Percentiles rank a stretch among this genome's conserved stretches.
phyloP scores from a whole-genome alignment of 2,888 invertebrate genomes.

The Drosophila mettleri region DNA sequence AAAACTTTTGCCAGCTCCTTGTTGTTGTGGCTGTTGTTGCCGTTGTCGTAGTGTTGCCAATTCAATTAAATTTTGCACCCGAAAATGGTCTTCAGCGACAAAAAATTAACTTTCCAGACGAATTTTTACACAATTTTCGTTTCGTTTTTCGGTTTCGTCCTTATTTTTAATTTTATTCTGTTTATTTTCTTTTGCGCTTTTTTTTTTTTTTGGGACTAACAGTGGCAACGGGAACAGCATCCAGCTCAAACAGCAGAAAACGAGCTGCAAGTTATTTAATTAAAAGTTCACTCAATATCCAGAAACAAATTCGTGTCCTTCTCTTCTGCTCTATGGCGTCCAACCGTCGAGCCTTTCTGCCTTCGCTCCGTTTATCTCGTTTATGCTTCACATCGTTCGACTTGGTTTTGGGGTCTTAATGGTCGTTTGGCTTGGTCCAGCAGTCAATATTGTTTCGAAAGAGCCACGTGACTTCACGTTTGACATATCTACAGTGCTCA shows the following conservation, averaged over 20 bases:
- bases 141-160: conserved; percentile 35
- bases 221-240: conserved; percentile 32
- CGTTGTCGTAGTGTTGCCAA: conserved; percentile 59
- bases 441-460: conserved; percentile 17
- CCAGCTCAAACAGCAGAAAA: conserved; percentile 57
- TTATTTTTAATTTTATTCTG: conserved; percentile 13
- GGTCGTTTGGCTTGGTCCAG: conserved; percentile 13
- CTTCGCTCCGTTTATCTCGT: conserved; percentile 13
- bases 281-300: conserved; percentile 71
- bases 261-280: conserved; percentile 77
- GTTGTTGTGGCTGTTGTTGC: conserved; percentile 4
- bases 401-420: conserved; percentile 12
- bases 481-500: neutral
- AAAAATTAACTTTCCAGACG: conserved; percentile 63
- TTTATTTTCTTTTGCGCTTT: conserved; percentile 10
- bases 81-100: conserved; percentile 42
- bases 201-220: conserved; percentile 22
- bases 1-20: conserved; percentile 38
- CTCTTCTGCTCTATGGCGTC: neutral
- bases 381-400: conserved; percentile 9
- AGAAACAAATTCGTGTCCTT: conserved; percentile 31
- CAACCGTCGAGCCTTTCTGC: neutral
- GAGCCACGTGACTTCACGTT: conserved; percentile 20
- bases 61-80: conserved; percentile 66
- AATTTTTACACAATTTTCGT: conserved; percentile 53